Base-by-base conservation (phyloP, 2,113 vertebrate genomes). In the Eulemur macaco region DNA sequence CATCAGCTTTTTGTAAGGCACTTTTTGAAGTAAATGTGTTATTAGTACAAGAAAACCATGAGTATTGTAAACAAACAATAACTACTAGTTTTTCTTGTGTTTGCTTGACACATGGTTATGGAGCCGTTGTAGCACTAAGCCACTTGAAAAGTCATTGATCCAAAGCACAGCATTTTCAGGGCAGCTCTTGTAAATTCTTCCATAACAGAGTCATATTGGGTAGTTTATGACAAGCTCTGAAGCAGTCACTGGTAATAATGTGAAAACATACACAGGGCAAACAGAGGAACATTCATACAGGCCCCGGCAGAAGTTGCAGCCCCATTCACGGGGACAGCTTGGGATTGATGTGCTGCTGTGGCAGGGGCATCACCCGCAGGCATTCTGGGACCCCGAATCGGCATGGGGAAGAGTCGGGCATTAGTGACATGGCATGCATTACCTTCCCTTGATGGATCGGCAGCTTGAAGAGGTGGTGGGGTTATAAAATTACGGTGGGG, bases 61-160 rank as follows among this genome's bases (percentile, higher is more conserved):
- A 64, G 73, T 86, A n/a, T 54, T 76, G 63, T 91, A 88, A 94
- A 93, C 77, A 97, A 91, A 94, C 45, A 96, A 15, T 69, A 78
- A 47, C 77, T 45, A 31, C 68, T 64, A 39, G 71, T 71, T 92
- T 83, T 92, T 81, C 50, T 66, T 63, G 34, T 0, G 1, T 93
- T 73, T 86, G 77, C 93, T 86, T 96, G 93, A 97, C 91, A 91
- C 81, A 76, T 20, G 45, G 64, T 86, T 95, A 88, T 81, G n/a
- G 82, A 94, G 50, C 68, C 13, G 0, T 86, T 6, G 15, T 37
- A 91, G 80, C 8, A 27, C 69, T 42, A 73, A 91, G 85, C 71
- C 90, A 96, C 84, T 92, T 88, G 77, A 93, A 94, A 95, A 90
- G 76, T 88, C 95, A 92, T 97, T 94, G 92, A 97, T 93, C 95